Evolutionary conservation across 37 sponge, comb jelly and placozoan genomes (phyloP).

Genomic region (Aplysina aerophoba): DNA sequence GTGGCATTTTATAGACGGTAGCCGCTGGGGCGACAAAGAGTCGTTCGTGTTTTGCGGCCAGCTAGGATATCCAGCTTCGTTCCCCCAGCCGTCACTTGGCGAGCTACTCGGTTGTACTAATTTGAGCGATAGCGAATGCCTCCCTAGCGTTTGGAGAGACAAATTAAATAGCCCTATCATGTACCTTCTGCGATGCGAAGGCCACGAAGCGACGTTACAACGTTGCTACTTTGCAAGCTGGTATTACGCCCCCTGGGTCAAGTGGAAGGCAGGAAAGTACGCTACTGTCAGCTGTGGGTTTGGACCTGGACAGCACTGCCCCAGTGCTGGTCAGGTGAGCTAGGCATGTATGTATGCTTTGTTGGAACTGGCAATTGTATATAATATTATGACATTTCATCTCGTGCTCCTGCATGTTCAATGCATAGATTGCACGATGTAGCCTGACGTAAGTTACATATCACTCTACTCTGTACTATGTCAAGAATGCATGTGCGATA

Average conservation of each 20-base stretch:
- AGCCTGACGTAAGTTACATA: too few relatives aligned
- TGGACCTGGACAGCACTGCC: constrained; percentile 42
- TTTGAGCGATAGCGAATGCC: background rate
- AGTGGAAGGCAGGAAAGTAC: constrained; percentile 1
- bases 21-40: constrained; percentile 37
- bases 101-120: constrained; percentile 24
- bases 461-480: too few relatives aligned
- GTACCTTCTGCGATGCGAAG: background rate
- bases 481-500: too few relatives aligned
- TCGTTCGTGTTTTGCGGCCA: constrained; percentile 65
- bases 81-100: constrained; percentile 10
- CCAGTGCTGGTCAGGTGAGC: background rate
- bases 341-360: background rate
- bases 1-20: constrained; percentile 60
- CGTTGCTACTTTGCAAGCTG: background rate
- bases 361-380: too few relatives aligned
- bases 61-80: constrained; percentile 70
- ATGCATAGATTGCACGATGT: too few relatives aligned
- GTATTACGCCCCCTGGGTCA: background rate
- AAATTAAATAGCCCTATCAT: background rate
- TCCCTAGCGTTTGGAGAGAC: background rate
- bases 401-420: too few relatives aligned
- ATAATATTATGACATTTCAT: too few relatives aligned
- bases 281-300: constrained; percentile 76
- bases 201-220: background rate